Base-by-base conservation (phyloP, 2,888 invertebrate species). In the Lysandra coridon region DNA sequence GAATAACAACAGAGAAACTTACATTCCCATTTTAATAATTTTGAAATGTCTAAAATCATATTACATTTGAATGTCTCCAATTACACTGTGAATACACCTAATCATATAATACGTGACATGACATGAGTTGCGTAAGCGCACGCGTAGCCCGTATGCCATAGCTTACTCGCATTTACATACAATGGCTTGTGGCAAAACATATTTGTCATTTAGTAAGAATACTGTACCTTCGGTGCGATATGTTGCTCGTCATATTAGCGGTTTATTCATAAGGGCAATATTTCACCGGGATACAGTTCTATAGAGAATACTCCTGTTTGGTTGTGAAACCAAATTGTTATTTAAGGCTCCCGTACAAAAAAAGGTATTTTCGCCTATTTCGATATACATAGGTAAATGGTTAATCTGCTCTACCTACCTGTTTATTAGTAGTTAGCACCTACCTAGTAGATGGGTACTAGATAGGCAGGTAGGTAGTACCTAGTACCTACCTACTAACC, bases 161-260 rank as follows among this genome's bases (percentile, higher is more conserved):
- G 5, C 33, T 69, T 10, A 33, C 69, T 14, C 5, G 14, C 23
- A 69, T 69, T 69, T 69, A 17, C 69, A 69, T 69, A 69, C 69
- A 69, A 69, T 69, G 69, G 33, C 33, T 37, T 33, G 33, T 23
- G 14, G 69, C 69, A 69, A 69, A 69, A 69, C 69, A 69, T 69
- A 69, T 69, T 69, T 69, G 69, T 69, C 69, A 69, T 37, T 69
- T 69, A 14, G 69, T 69, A 33, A 17, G 5, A 69, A 12, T 14
- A 14, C 5, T 69, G 53, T 17, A 17, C 4, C 53, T 57, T 17
- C 53, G 17, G 53, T 57, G 53, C 17, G 53, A 17, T 17, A 57
- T 57, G 53, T 17, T 57, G 53, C 53, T 57, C 53, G 53, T 57
- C 53, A 57, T 57, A 3, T 17, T 57, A 57, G 53, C 17, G 49